Conservation (phyloP, 37 sponge, comb jelly and placozoan genomes). For the Hormiphora californensis region DNA sequence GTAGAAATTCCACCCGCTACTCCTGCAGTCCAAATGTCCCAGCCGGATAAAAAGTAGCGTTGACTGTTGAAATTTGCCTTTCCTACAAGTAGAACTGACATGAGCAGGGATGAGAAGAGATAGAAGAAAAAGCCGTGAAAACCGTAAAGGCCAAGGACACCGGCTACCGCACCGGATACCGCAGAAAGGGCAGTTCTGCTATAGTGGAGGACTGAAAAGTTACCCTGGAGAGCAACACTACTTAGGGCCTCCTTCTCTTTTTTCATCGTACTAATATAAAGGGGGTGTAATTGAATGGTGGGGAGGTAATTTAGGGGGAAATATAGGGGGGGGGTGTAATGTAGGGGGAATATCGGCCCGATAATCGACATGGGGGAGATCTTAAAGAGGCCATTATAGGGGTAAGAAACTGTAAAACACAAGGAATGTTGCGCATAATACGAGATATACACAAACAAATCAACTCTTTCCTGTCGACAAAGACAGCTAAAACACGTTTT, state of each 20-base stretch:
- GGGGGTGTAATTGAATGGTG: not conserved
- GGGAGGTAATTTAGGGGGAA: too few species aligned
- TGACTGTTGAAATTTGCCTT: constrained; percentile 35
- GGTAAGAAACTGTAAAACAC: too few species aligned
- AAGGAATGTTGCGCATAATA: too few species aligned
- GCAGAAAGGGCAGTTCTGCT: constrained; percentile 38
- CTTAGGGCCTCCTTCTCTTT: constrained; percentile 37
- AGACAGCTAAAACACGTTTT: too few species aligned
- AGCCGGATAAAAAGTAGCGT: constrained; percentile 6
- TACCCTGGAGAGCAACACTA: not conserved
- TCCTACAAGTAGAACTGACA: constrained; percentile 50
- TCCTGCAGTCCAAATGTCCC: constrained; percentile 50
- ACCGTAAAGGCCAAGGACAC: constrained; percentile 32
- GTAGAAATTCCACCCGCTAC: constrained; percentile 19
- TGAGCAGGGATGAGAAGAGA: constrained; percentile 36
- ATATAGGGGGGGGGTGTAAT: too few species aligned
- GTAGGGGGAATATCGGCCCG: too few species aligned
- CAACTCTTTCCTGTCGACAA: too few species aligned
- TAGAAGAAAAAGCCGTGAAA: constrained; percentile 51
- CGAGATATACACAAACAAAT: too few species aligned
- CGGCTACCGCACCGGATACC: constrained; percentile 27
- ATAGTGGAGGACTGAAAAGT: not conserved
- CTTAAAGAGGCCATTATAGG: too few species aligned
- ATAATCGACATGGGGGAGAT: too few species aligned
- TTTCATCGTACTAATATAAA: not conserved